Conservation (phyloP, 2,888 invertebrate species). For the Andrena fulva region DNA sequence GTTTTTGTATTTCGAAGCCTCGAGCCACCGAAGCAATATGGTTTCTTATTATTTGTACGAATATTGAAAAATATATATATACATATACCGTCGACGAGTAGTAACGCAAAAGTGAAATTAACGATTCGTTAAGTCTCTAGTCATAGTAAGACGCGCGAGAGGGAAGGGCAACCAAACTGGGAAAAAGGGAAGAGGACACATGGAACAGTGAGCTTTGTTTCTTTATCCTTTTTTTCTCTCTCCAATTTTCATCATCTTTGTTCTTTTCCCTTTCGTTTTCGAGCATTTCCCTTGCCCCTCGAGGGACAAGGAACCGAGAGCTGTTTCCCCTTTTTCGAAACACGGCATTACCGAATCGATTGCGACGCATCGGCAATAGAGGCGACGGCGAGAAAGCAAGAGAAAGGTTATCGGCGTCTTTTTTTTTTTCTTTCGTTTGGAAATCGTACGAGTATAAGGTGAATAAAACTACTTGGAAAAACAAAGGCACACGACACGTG, state of each 20-base stretch:
- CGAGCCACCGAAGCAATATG: constrained; percentile 70
- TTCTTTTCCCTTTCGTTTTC: constrained; percentile 4
- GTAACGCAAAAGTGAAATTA: constrained; percentile 67
- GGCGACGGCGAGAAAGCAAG: constrained; percentile 52
- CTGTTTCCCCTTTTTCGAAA: constrained; percentile 22
- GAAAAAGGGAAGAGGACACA: constrained; percentile 22
- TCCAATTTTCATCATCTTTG: constrained; percentile 11
- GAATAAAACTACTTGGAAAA: constrained; percentile 77
- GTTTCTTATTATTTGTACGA: constrained; percentile 72
- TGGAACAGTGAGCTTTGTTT: constrained; percentile 29
- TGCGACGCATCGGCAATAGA: constrained; percentile 40
- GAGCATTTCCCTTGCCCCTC: constrained; percentile 28
- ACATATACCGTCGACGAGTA: constrained; percentile 62
- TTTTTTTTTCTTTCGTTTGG: constrained; percentile 45
- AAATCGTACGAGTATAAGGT: constrained; percentile 73
- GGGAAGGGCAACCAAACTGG: constrained; percentile 29
- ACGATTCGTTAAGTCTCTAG: constrained; percentile 79
- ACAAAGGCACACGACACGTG: constrained; percentile 56
- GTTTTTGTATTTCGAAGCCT: constrained; percentile 76
- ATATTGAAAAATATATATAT: constrained; percentile 41
- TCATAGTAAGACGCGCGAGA: constrained; percentile 74
- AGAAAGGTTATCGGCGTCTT: constrained; percentile 56
- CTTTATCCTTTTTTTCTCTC: constrained; percentile 16
- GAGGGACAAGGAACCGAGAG: constrained; percentile 42
- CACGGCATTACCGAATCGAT: constrained; percentile 37